These are phyloP conservation scores for Clepsis dumicolana DNA, from an alignment of 2,888 invertebrate species.

Conservation along the genomic window DNA sequence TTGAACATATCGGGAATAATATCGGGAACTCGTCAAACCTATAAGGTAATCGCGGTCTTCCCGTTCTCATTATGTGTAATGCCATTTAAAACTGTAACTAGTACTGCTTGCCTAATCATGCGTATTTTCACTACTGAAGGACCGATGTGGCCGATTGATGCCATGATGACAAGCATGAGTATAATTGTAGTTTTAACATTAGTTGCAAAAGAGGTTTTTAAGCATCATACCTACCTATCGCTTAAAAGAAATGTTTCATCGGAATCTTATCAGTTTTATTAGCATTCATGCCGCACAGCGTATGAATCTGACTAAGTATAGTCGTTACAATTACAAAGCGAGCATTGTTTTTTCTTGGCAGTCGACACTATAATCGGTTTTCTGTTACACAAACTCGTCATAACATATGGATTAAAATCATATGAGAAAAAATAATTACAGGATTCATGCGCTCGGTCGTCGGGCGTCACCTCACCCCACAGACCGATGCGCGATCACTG, in stretches of 20 bases:
- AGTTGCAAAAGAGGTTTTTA: neutral
- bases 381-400: neutral
- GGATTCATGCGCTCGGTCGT: neutral
- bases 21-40: no score
- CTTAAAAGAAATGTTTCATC: slow-evolving; percentile 10
- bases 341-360: neutral
- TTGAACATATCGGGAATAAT: no score
- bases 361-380: slow-evolving; percentile 3
- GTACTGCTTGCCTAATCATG: no score
- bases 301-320: slow-evolving; percentile 8
- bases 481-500: no score
- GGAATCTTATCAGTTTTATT: slow-evolving; percentile 15
- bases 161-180: no score
- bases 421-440: neutral
- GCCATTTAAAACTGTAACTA: no score
- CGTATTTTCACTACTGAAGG: no score
- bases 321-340: slow-evolving; percentile 13
- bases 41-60: no score
- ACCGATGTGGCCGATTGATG: no score
- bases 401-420: neutral
- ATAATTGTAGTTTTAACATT: neutral
- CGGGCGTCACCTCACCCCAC: slow-evolving; percentile 1
- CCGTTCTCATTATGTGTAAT: no score
- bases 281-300: neutral
- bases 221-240: neutral